Percentiles rank a stretch among this genome's conserved stretches.
These are phyloP conservation scores for Cremastinae sp. DNA, from an alignment of 2,888 invertebrate genomes.

Conservation along the genomic window DNA sequence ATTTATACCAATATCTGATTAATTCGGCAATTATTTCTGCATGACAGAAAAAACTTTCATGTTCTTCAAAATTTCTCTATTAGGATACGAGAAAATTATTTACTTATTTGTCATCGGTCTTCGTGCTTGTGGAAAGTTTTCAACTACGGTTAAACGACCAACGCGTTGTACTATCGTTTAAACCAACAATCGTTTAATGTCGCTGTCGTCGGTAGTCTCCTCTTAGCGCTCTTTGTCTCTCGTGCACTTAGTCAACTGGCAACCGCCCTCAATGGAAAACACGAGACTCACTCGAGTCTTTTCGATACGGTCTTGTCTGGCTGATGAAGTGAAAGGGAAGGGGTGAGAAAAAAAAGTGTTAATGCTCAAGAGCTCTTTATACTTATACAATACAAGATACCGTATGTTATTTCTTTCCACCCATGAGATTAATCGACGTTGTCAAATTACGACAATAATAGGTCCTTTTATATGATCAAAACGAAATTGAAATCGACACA, in stretches of 20 bases:
- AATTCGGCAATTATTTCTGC: no score
- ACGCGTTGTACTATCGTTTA: slow-evolving; percentile 37
- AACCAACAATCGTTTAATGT: slow-evolving; percentile 55
- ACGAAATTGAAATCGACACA: no score
- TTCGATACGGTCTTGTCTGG: slow-evolving; percentile 23
- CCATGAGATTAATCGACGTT: no score
- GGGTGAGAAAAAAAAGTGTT: slow-evolving; percentile 33
- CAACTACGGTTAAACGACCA: slow-evolving; percentile 31
- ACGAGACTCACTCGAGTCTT: slow-evolving; percentile 21
- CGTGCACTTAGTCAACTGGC: slow-evolving; percentile 22
- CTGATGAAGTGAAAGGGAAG: slow-evolving; percentile 35
- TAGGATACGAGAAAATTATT: no score
- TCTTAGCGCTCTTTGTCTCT: slow-evolving; percentile 12
- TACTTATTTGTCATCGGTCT: neutral
- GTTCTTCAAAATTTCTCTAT: no score
- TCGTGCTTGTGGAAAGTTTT: slow-evolving; percentile 4
- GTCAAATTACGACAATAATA: no score
- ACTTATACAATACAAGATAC: slow-evolving; percentile 2
- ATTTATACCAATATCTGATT: no score
- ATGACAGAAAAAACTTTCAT: no score
- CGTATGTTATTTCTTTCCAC: no score
- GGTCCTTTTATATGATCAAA: no score
- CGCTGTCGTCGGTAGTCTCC: slow-evolving; percentile 20
- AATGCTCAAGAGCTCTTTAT: slow-evolving; percentile 21
- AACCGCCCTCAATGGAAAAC: slow-evolving; percentile 27